Evolutionary conservation across 2,888 invertebrate genomes (phyloP), one percentile per base, ranked within the genome.

Genomic region (Hipparchia semele): DNA sequence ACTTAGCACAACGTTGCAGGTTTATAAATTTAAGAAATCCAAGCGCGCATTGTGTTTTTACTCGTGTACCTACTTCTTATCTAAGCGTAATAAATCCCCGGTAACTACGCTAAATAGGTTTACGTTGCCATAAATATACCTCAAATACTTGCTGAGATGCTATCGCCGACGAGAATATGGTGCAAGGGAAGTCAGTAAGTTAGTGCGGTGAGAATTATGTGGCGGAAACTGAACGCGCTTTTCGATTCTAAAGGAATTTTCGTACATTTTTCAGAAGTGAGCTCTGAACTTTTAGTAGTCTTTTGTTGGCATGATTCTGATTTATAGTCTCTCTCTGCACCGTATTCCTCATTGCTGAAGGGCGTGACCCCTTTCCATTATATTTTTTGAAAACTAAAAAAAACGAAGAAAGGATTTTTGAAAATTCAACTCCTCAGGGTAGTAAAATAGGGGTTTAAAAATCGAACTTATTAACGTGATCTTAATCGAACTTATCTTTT

Each of bases 111-210:
- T 75, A 70, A 72, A 70, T 72, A 71, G 71, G 54, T 71, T 72
- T 61, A 65, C 64, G 81, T 71, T 73, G 39, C 58, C 23, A 58
- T 80, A 80, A 80, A 82, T 72, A 68, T 46, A 62, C 62, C 39
- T 72, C 56, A 58, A 68, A 72, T 68, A 62, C 72, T 62, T 12
- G 61, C 60, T 59, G 58, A 68, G 72, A 72, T 68, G 62, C 54
- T 72, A 72, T 72, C 72, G 68, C 51, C 23, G 10, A 23, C 59
- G 59, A 68, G 68, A 68, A 68, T 68, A 68, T 59, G 67, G 58
- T 72, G 51, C 67, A 33, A 33, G n/a, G 53, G 61, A 62, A 72
- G 61, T 56, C 56, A 7, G 56, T 68, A 61, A 72, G 58, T 54
- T 68, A 46, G 56, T 45, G 8, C 51, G 49, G 39, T n/a, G 23